Percentiles rank a stretch among this genome's conserved stretches.
Conservation (phyloP, 2,888 invertebrate genomes). For the Gasteruption jaculator region DNA sequence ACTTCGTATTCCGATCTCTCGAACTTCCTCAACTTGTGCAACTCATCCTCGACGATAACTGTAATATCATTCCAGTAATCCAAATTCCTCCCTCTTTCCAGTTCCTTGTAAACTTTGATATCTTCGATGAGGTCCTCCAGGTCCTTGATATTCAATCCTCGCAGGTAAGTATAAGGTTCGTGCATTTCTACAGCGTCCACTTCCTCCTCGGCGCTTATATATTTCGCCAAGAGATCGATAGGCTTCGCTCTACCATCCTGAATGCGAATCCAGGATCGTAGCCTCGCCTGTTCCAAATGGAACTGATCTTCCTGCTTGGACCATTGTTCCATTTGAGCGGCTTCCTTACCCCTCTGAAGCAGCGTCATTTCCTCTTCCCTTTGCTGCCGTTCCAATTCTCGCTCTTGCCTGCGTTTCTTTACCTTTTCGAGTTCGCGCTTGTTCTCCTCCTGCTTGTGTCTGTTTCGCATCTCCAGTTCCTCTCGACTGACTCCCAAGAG, state of each 20-base stretch:
- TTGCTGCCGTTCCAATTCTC: slow-evolving; percentile 81
- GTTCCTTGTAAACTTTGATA: slow-evolving; percentile 90
- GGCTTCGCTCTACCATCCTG: slow-evolving; percentile 97
- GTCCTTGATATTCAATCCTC: slow-evolving; percentile 84
- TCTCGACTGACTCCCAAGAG: slow-evolving; percentile 71
- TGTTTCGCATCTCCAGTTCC: slow-evolving; percentile 76
- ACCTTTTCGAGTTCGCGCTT: slow-evolving; percentile 88
- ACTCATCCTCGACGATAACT: slow-evolving; percentile 89
- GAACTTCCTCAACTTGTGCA: slow-evolving; percentile 77
- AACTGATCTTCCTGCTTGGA: slow-evolving; percentile 96
- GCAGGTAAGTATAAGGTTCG: slow-evolving; percentile 93
- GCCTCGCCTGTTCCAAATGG: slow-evolving; percentile 92
- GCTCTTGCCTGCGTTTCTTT: slow-evolving; percentile 83
- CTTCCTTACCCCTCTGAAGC: slow-evolving; percentile 83
- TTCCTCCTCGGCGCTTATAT: slow-evolving; percentile 85
- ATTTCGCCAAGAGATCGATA: slow-evolving; percentile 95
- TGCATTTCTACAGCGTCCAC: slow-evolving; percentile 96
- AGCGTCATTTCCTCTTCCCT: slow-evolving; percentile 79
- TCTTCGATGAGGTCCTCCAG: slow-evolving; percentile 95
- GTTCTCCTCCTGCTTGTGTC: slow-evolving; percentile 87
- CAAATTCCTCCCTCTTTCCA: slow-evolving; percentile 83
- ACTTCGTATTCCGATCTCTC: slow-evolving; percentile 63
- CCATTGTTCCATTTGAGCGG: slow-evolving; percentile 90
- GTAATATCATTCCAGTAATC: slow-evolving; percentile 96
- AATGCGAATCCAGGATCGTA: slow-evolving; percentile 91